Evolutionary conservation across 2,797 vertebrate species (phyloP).

Genomic region (Cygnus olor): DNA sequence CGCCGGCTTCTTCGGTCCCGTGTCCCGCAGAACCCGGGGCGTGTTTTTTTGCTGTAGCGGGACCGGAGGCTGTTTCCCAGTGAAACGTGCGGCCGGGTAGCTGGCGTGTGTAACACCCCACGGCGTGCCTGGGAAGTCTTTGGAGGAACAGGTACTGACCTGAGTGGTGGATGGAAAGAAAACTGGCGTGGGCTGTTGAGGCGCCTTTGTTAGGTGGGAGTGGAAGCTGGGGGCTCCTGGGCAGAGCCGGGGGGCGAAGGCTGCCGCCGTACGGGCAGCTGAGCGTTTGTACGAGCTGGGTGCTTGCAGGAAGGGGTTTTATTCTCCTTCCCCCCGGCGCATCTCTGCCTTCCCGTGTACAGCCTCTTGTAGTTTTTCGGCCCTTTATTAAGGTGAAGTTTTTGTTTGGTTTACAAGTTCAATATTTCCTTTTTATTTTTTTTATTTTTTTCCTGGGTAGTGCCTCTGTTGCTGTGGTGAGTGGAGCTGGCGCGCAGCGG

Average conservation of each 20-base stretch:
- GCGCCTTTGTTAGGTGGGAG: rapidly evolving
- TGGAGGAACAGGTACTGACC: neutral
- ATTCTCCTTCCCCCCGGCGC: neutral
- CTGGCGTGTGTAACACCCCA: rapidly evolving
- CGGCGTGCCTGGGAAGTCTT: neutral
- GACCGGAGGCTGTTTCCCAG: neutral
- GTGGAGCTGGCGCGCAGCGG: neutral
- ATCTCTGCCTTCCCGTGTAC: neutral
- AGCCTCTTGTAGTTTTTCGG: neutral
- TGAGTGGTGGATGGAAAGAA: neutral
- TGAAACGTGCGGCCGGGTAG: rapidly evolving
- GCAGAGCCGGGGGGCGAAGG: neutral
- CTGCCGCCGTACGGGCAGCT: neutral
- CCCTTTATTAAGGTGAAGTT: neutral
- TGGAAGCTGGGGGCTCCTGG: neutral
- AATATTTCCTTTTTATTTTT: neutral
- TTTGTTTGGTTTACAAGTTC: neutral
- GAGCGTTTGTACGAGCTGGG: neutral
- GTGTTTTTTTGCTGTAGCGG: rapidly evolving
- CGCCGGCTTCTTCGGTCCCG: neutral
- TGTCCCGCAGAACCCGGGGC: too few relatives aligned
- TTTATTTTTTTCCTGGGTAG: neutral
- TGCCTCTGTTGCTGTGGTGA: neutral
- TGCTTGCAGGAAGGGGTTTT: neutral
- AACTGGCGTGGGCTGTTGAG: neutral